These are phyloP conservation scores for Terrapene triunguis DNA, from an alignment of 2,113 vertebrate genomes.

Conservation along the genomic window DNA sequence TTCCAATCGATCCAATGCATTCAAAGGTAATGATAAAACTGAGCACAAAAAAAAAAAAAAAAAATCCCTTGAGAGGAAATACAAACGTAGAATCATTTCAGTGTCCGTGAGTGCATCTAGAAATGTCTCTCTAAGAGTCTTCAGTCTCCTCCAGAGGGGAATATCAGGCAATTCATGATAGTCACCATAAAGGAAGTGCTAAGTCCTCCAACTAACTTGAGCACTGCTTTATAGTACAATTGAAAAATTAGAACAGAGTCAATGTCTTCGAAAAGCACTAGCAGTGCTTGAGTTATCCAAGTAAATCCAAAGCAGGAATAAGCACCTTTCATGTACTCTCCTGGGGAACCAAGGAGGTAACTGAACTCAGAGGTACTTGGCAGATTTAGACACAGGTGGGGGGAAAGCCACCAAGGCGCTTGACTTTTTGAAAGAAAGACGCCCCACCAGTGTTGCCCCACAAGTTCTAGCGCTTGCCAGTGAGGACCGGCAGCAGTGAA, in stretches of 20 bases:
- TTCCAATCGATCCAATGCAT: conserved; percentile 76
- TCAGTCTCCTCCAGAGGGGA: conserved; percentile 60
- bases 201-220: conserved; percentile 46
- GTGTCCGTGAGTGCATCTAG: conserved; percentile 56
- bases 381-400: conserved; percentile 13
- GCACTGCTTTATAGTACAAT: conserved; percentile 62
- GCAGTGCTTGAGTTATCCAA: conserved; percentile 60
- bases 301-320: conserved; percentile 58
- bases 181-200: conserved; percentile 54
- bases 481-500: conserved; percentile 53
- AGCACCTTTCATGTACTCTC: conserved; percentile 60
- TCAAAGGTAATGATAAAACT: conserved; percentile 74
- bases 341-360: conserved; percentile 38
- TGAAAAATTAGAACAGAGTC: background rate
- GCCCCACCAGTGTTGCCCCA: background rate
- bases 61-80: conserved; percentile 62
- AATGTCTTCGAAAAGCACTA: conserved; percentile 51
- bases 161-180: conserved; percentile 35
- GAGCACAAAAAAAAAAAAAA: conserved; percentile 58
- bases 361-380: conserved; percentile 52
- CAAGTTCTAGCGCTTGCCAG: conserved; percentile 33
- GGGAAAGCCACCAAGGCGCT: background rate
- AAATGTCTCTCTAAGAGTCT: conserved; percentile 49
- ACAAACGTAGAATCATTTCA: conserved; percentile 23
- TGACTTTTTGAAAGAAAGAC: background rate